Percentiles rank a stretch among this genome's conserved stretches.
Evolutionary conservation across 1,140 invertebrate genomes (phyloP).

Genomic region (Himalopsyche phryganea): DNA sequence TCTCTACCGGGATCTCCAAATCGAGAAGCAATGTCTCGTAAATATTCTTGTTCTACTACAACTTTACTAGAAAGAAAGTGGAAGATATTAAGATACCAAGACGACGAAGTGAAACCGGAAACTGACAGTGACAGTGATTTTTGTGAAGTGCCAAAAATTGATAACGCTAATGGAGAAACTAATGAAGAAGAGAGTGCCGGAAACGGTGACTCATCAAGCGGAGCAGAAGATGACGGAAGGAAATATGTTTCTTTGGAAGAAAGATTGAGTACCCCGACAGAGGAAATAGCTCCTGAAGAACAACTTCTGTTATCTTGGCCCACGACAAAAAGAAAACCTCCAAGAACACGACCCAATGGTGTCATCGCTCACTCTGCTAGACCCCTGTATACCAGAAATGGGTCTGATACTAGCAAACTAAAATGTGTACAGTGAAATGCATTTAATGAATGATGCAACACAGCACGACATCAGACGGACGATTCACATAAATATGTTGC

Average conservation of each 20-base stretch:
- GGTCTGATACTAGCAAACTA: constrained; percentile 17
- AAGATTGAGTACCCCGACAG: constrained; percentile 26
- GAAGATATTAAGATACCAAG: constrained; percentile 30
- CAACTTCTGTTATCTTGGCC: constrained; percentile 53
- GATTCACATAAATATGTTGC: no score
- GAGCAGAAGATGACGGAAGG: constrained; percentile 45
- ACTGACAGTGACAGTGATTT: constrained; percentile 39
- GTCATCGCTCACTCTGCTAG: constrained; percentile 18
- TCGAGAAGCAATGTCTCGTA: constrained; percentile 48
- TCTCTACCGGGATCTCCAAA: constrained; percentile 38
- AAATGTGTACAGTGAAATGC: constrained; percentile 7
- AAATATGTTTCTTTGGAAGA: constrained; percentile 38
- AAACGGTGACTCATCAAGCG: constrained; percentile 44
- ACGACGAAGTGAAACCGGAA: constrained; percentile 36
- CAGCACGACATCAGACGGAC: no score
- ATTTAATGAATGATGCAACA: no score
- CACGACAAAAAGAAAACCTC: constrained; percentile 33
- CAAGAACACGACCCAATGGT: constrained; percentile 22
- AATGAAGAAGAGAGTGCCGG: constrained; percentile 32
- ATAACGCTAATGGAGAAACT: constrained; percentile 27
- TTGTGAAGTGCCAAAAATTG: constrained; percentile 28
- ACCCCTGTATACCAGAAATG: constrained; percentile 19
- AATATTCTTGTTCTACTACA: constrained; percentile 55
- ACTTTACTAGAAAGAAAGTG: constrained; percentile 52
- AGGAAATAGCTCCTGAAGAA: constrained; percentile 43